Evolutionary conservation across 2,888 invertebrate genomes (phyloP).

Genomic region (Lacanobia oleracea): DNA sequence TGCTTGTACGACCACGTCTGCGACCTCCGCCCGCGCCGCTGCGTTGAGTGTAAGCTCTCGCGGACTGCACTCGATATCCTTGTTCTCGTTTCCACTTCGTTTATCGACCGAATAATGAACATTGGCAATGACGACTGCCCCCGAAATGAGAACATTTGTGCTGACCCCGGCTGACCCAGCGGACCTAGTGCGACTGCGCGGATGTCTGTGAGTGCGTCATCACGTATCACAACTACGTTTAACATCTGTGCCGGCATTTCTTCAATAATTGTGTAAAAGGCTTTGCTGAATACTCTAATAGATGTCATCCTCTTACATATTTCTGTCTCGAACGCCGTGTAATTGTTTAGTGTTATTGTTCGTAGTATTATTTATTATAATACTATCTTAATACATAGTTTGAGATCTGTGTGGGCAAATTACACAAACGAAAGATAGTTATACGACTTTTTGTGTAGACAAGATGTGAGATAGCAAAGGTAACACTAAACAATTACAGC

Average conservation of each 20-base stretch:
- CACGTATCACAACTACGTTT: not conserved
- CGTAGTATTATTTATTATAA: no score
- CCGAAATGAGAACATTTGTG: slow-evolving; percentile 27
- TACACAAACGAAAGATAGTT: no score
- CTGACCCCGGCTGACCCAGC: slow-evolving; percentile 28
- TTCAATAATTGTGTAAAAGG: not conserved
- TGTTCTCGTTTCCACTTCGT: slow-evolving; percentile 64
- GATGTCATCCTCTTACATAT: no score
- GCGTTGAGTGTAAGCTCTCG: slow-evolving; percentile 17
- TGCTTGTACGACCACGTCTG: not conserved
- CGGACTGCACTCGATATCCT: slow-evolving; percentile 51
- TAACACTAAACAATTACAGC: no score
- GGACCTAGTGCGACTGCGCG: slow-evolving; percentile 25
- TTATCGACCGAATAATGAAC: slow-evolving; percentile 45
- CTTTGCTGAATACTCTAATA: not conserved
- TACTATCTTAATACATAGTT: no score
- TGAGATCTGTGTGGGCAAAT: no score
- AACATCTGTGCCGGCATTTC: not conserved
- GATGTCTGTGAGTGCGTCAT: not conserved
- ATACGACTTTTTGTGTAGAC: no score
- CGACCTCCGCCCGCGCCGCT: slow-evolving; percentile 5
- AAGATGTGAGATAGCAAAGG: no score
- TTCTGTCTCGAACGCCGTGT: not conserved
- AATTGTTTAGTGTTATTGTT: no score
- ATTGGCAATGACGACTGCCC: slow-evolving; percentile 55